These are phyloP conservation scores for Potamilus streckersoni DNA, from an alignment of 1,140 invertebrate species.

Conservation along the genomic window DNA sequence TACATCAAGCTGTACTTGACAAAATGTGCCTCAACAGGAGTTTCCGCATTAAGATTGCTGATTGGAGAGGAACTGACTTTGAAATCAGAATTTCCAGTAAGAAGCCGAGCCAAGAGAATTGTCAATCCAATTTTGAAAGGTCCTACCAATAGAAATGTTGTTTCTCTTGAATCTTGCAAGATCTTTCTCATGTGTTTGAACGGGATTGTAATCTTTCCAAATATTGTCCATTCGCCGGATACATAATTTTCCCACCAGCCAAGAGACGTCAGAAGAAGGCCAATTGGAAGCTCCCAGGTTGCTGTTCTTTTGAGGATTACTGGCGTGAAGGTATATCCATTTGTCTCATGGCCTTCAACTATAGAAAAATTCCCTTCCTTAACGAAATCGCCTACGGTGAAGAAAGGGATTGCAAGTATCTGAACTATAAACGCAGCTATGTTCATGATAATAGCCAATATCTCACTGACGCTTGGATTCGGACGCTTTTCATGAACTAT, in stretches of 20 bases:
- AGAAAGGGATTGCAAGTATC: conserved; percentile 45
- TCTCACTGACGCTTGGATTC: conserved; percentile 37
- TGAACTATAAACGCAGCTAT: conserved; percentile 46
- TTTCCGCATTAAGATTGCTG: conserved; percentile 8
- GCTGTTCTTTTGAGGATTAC: conserved; percentile 13
- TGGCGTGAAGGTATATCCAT: conserved; percentile 21
- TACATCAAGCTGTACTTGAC: conserved; percentile 54
- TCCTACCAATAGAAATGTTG: conserved; percentile 49
- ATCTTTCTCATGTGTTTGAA: conserved; percentile 51
- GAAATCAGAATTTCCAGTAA: conserved; percentile 40
- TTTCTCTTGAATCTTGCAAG: conserved; percentile 52
- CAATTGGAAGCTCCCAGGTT: conserved; percentile 85
- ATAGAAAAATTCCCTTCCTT: conserved; percentile 37
- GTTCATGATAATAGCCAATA: conserved; percentile 36
- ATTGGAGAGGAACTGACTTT: conserved; percentile 26
- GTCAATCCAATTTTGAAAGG: conserved; percentile 58
- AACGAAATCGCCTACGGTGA: conserved; percentile 44
- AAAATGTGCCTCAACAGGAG: conserved; percentile 28
- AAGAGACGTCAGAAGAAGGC: conserved; percentile 86
- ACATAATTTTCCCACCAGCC: conserved; percentile 99
- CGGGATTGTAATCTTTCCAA: conserved; percentile 45
- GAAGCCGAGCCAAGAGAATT: conserved; percentile 38
- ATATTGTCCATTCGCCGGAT: conserved; percentile 71
- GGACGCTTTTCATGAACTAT: conserved; percentile 44
- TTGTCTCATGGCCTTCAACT: conserved; percentile 35